These are phyloP conservation scores for Andrena trimmerana DNA, from an alignment of 2,888 invertebrate genomes.

Conservation along the genomic window DNA sequence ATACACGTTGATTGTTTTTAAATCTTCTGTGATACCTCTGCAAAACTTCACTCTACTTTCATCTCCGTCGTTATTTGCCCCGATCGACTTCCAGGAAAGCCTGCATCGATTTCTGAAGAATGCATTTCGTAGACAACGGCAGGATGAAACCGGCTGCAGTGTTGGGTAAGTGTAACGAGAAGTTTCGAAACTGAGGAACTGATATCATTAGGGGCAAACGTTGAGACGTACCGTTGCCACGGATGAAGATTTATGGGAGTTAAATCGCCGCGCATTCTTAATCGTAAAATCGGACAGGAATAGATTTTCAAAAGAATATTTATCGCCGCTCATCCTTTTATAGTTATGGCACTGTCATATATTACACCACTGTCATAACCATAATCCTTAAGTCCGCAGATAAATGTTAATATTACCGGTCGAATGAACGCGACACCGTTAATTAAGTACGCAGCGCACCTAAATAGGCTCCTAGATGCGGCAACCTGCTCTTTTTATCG, in stretches of 20 bases:
- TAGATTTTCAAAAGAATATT: slow-evolving; percentile 25
- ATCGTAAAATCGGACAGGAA: slow-evolving; percentile 34
- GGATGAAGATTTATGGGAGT: slow-evolving; percentile 23
- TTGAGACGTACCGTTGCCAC: slow-evolving; percentile 7
- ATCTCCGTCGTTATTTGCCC: background rate
- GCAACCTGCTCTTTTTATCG: slow-evolving; percentile 12
- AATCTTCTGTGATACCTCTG: slow-evolving; percentile 22
- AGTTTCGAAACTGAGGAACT: no score
- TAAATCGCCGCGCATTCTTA: slow-evolving; percentile 20
- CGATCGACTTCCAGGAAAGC: background rate
- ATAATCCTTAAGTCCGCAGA: slow-evolving; percentile 35
- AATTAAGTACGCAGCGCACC: slow-evolving; percentile 36
- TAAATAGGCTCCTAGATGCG: slow-evolving; percentile 3
- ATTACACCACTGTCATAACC: slow-evolving; percentile 37
- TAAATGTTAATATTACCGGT: slow-evolving; percentile 31
- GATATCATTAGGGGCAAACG: background rate
- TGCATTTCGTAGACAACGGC: background rate
- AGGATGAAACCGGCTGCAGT: background rate
- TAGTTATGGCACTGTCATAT: slow-evolving; percentile 25
- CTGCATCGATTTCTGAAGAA: background rate
- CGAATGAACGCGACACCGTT: slow-evolving; percentile 27
- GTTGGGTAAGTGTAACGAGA: background rate
- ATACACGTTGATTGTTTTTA: slow-evolving; percentile 68
- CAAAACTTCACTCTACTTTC: background rate
- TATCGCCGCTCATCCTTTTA: slow-evolving; percentile 32